A percentile compares a stretch with the other conserved stretches of the same genome.
Evolutionary conservation across 2,113 vertebrate genomes (phyloP).

Genomic region (Eclectus roratus): DNA sequence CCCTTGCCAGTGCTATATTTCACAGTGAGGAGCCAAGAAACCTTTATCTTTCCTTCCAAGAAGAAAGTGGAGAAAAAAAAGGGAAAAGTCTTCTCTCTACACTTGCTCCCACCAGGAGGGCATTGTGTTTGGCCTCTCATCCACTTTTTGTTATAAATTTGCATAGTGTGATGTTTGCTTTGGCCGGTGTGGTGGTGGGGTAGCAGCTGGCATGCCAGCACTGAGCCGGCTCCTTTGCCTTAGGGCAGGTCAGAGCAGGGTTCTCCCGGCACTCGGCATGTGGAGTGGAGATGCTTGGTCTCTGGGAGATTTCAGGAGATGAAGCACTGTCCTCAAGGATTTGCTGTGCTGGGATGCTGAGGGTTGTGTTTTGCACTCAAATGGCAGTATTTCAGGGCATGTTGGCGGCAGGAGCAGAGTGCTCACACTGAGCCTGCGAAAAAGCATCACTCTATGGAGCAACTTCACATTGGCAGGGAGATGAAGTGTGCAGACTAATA

Average conservation of each 20-base stretch:
- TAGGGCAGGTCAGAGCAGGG: rapidly evolving
- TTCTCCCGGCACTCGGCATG: rapidly evolving
- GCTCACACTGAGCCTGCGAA: neutral
- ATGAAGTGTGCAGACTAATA: neutral
- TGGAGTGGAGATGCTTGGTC: neutral
- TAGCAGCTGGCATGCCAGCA: neutral
- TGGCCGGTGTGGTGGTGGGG: neutral
- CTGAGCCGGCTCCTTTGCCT: rapidly evolving
- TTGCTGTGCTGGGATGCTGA: rapidly evolving
- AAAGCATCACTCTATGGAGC: neutral
- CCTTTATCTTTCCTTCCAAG: neutral
- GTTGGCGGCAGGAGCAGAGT: neutral
- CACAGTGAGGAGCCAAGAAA: neutral
- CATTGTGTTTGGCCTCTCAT: constrained; percentile 32
- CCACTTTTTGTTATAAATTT: constrained; percentile 30
- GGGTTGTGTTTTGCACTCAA: rapidly evolving
- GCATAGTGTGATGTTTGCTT: constrained; percentile 28
- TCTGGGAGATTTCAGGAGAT: neutral
- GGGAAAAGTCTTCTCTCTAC: neutral
- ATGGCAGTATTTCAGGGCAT: rapidly evolving
- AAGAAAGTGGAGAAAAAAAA: neutral
- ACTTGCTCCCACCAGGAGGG: neutral
- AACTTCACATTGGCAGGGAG: neutral
- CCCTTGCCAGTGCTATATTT: neutral
- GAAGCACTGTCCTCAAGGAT: rapidly evolving